These are phyloP conservation scores for Torymus tubicola DNA, from an alignment of 2,888 invertebrate genomes.

Conservation along the genomic window DNA sequence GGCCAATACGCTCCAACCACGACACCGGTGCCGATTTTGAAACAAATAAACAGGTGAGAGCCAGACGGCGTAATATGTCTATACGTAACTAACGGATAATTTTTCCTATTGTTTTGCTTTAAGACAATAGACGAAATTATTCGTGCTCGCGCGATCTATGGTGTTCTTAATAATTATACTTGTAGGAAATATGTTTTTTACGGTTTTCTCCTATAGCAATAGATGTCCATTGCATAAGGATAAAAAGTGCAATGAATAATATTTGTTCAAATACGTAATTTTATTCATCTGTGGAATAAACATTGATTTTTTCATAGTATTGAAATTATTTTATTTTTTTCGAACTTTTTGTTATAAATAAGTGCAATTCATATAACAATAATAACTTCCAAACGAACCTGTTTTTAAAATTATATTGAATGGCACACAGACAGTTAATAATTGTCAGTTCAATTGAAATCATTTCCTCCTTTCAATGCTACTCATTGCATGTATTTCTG, in stretches of 20 bases:
- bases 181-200: conserved; percentile 21
- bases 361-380: too few species aligned
- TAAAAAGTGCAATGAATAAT: conserved; percentile 17
- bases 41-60: conserved; percentile 86
- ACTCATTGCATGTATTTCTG: too few species aligned
- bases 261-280: conserved; percentile 12
- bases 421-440: too few species aligned
- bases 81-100: conserved; percentile 26
- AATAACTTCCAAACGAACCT: too few species aligned
- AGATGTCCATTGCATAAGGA: conserved; percentile 1
- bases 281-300: background rate
- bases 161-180: conserved; percentile 14
- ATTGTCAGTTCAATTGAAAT: too few species aligned
- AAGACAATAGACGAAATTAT: conserved; percentile 43
- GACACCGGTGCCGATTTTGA: conserved; percentile 87
- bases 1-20: conserved; percentile 75
- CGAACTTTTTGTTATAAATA: too few species aligned
- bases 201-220: background rate
- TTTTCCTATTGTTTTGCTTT: conserved; percentile 44
- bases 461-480: too few species aligned
- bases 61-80: conserved; percentile 22
- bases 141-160: background rate
- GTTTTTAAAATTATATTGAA: too few species aligned
- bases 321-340: too few species aligned
- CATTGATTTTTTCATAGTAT: background rate